Percentiles rank a stretch among this genome's conserved stretches.
Evolutionary conservation across 2,888 invertebrate species (phyloP).

Genomic region (Frankliniella fusca): DNA sequence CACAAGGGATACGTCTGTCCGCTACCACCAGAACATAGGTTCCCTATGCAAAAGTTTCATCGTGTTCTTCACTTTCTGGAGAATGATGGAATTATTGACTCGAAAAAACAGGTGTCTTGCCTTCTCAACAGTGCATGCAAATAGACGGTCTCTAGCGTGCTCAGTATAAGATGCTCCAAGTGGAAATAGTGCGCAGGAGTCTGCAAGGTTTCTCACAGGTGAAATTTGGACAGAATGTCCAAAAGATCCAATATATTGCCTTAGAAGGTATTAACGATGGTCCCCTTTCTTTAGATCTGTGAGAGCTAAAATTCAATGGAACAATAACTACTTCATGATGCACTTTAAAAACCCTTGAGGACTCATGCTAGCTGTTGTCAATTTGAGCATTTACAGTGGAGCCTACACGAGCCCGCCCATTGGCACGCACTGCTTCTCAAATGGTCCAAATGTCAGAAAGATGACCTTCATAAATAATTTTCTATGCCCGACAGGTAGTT

Average conservation of each 20-base stretch:
- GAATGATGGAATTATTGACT: conserved; percentile 35
- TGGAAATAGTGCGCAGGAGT: too few species aligned
- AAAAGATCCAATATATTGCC: neutral
- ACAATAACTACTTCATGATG: too few species aligned
- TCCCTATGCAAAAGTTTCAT: conserved; percentile 39
- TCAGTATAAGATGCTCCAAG: neutral
- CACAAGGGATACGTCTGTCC: conserved; percentile 38
- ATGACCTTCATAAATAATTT: too few species aligned
- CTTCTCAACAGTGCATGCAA: neutral
- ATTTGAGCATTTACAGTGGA: too few species aligned
- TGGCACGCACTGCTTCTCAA: too few species aligned
- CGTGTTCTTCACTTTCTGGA: conserved; percentile 35
- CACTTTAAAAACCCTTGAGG: too few species aligned
- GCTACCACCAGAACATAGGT: conserved; percentile 38
- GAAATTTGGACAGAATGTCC: neutral
- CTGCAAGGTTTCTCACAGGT: too few species aligned
- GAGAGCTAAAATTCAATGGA: too few species aligned
- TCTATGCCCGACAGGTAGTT: conserved; percentile 31
- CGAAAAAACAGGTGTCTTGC: conserved; percentile 34
- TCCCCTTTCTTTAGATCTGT: neutral
- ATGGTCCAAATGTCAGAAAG: too few species aligned
- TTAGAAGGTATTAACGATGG: neutral
- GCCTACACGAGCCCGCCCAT: too few species aligned
- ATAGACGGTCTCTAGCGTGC: neutral
- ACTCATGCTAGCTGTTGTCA: too few species aligned